Evolutionary conservation across 2,797 vertebrate species (phyloP).

Genomic region (Megalops cyprinoides): DNA sequence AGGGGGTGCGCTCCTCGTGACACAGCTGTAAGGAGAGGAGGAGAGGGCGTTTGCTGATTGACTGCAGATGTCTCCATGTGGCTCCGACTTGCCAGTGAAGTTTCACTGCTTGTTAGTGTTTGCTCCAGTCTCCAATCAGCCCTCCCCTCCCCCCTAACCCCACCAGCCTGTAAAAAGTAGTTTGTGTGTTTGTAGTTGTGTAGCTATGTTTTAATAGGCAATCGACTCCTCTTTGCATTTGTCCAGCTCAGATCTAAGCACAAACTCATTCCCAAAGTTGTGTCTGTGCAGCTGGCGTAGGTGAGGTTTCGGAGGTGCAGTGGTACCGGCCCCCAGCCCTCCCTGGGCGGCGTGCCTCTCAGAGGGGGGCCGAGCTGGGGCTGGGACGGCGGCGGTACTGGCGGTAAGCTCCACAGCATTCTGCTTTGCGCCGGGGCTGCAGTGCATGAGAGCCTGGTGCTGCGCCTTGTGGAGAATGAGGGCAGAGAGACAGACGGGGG

Average conservation of each 20-base stretch:
- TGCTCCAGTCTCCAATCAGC: background rate
- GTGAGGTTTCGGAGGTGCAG: background rate
- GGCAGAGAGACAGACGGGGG: constrained; percentile 13
- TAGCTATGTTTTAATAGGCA: background rate
- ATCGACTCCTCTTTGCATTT: background rate
- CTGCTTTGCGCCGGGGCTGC: too few relatives aligned
- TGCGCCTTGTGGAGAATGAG: too few relatives aligned
- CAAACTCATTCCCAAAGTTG: background rate
- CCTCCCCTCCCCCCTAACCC: background rate
- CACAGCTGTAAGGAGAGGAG: background rate
- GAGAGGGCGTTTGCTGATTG: constrained; percentile 20
- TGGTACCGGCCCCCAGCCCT: too few relatives aligned
- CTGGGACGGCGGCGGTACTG: too few relatives aligned
- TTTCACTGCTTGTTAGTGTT: constrained; percentile 4
- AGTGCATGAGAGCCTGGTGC: too few relatives aligned
- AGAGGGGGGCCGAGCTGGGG: too few relatives aligned
- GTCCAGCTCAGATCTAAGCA: background rate
- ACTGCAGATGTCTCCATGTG: constrained; percentile 36
- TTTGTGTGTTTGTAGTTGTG: background rate
- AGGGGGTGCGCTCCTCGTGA: background rate
- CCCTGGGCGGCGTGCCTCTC: too few relatives aligned
- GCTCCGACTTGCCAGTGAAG: constrained; percentile 8
- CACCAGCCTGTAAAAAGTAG: constrained; percentile 1
- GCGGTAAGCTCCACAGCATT: too few relatives aligned
- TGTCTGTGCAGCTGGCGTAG: background rate